Percentiles rank a stretch among this genome's conserved stretches.
These are phyloP conservation scores for Nipponia nippon DNA, from an alignment of 2,113 vertebrate species.

Conservation along the genomic window DNA sequence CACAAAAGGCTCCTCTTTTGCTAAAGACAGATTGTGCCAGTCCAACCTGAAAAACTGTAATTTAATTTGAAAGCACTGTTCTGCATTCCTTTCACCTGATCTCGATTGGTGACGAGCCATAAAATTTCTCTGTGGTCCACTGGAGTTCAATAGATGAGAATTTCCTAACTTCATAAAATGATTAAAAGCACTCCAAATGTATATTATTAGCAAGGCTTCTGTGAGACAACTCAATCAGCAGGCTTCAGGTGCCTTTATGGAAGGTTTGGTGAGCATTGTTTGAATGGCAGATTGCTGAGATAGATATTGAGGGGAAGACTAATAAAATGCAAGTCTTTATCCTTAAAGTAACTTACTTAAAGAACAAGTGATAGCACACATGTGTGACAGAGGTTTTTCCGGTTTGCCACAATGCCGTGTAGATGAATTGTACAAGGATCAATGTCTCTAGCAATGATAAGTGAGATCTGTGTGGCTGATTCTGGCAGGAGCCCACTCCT, in stretches of 20 bases:
- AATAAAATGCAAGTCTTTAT: background rate
- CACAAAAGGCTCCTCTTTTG: background rate
- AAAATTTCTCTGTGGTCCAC: slow-evolving; percentile 32
- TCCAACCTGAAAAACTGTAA: slow-evolving; percentile 46
- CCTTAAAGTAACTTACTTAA: background rate
- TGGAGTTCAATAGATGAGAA: slow-evolving; percentile 33
- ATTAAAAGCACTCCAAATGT: slow-evolving; percentile 22
- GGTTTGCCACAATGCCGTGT: background rate
- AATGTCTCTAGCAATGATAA: background rate
- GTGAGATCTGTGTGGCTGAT: background rate
- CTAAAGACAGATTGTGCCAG: slow-evolving; percentile 48
- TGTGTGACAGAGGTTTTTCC: background rate
- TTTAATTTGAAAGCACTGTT: slow-evolving; percentile 55
- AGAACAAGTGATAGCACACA: background rate
- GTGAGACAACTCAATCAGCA: slow-evolving; percentile 5
- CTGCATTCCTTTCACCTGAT: slow-evolving; percentile 31
- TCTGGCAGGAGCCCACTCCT: background rate
- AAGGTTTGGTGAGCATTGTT: background rate
- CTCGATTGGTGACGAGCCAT: background rate
- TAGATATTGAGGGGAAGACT: background rate
- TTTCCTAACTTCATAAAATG: slow-evolving; percentile 41
- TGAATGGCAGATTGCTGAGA: background rate
- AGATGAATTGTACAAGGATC: background rate
- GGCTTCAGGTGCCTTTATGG: background rate
- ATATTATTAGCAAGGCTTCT: background rate